Evolutionary conservation across 2,888 invertebrate genomes (phyloP), one percentile per base, ranked within the genome.

Genomic region (Ceramica pisi): DNA sequence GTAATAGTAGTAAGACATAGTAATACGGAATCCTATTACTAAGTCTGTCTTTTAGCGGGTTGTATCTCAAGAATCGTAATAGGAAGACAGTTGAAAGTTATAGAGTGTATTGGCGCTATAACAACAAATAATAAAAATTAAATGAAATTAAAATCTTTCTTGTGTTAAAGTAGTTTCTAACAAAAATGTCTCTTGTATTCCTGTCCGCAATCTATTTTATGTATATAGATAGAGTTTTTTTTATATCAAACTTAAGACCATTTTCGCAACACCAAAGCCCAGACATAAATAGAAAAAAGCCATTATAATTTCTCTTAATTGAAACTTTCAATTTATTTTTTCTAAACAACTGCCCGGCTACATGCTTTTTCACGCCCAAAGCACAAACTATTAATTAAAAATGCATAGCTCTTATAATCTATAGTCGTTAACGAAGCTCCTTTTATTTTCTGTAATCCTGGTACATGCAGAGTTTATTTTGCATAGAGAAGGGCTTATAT

Each of bases 401-500:
- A 83, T 85, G 82, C 81, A 84, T 86, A 75, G 80, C 74, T 78
- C 80, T 71, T 81, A 86, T 84, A 87, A 82, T 84, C 78, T 78
- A 80, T 76, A 80, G 68, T 78, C 78, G 75, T 81, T 84, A 85
- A 81, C 75, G 76, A 68, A 61, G 65, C 79, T 83, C 71, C 80
- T 87, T 84, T 86, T 86, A 84, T 86, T 88, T 80, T 80, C 82
- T 87, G 83, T 44, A 31, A 31, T 62, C 84, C 78, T 86, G 72
- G 86, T 84, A 83, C 71, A 73, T 70, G 59, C 21, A 7, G 46
- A 56, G 75, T 80, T 79, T 74, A 83, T 82, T 85, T 85, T 85
- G 84, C 79, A 79, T 73, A 73, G 51, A 81, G 72, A 71, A 77
- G 59, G 74, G 70, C 71, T 71, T 81, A 75, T 79, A 75, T 71